Conservation (phyloP, 2,888 invertebrate genomes). For the Drosophila kuntzei region DNA sequence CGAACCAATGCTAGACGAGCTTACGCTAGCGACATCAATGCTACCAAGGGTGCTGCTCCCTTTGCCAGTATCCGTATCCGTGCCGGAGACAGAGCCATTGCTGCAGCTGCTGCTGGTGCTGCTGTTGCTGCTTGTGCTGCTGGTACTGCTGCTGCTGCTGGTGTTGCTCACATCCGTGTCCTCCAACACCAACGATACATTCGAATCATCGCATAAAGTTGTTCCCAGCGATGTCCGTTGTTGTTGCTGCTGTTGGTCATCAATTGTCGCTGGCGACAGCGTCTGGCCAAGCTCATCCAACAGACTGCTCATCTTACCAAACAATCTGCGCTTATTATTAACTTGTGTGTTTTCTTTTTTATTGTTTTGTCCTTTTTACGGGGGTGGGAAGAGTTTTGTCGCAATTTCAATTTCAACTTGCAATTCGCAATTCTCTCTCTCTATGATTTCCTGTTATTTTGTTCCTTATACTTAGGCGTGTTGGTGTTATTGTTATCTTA, state of each 20-base stretch:
- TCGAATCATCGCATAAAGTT: constrained; percentile 61
- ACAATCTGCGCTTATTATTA: constrained; percentile 12
- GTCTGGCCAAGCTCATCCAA: constrained; percentile 54
- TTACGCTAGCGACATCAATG: constrained; percentile 62
- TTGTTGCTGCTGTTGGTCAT: constrained; percentile 34
- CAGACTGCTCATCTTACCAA: constrained; percentile 50
- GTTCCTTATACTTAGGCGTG: neutral
- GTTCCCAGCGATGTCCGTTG: constrained; percentile 27
- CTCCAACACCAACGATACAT: constrained; percentile 51
- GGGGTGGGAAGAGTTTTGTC: constrained; percentile 27
- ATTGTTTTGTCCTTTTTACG: neutral
- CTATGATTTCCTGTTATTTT: neutral
- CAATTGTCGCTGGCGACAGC: constrained; percentile 36
- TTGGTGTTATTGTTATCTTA: constrained; percentile 7
- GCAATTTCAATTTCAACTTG: constrained; percentile 17
- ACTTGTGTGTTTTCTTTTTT: constrained; percentile 10
- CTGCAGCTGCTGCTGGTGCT: constrained; percentile 54
- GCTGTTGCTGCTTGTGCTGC: constrained; percentile 43
- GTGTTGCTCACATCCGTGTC: constrained; percentile 67
- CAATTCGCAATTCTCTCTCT: neutral
- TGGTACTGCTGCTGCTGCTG: constrained; percentile 62
- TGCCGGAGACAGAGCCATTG: constrained; percentile 51
- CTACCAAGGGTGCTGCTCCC: constrained; percentile 65
- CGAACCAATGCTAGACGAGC: constrained; percentile 67
- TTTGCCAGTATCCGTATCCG: constrained; percentile 69